A percentile compares a stretch with the other conserved stretches of the same genome.
phyloP scores from a whole-genome alignment of 1,140 invertebrate genomes.

The Scylla paramamosain region DNA sequence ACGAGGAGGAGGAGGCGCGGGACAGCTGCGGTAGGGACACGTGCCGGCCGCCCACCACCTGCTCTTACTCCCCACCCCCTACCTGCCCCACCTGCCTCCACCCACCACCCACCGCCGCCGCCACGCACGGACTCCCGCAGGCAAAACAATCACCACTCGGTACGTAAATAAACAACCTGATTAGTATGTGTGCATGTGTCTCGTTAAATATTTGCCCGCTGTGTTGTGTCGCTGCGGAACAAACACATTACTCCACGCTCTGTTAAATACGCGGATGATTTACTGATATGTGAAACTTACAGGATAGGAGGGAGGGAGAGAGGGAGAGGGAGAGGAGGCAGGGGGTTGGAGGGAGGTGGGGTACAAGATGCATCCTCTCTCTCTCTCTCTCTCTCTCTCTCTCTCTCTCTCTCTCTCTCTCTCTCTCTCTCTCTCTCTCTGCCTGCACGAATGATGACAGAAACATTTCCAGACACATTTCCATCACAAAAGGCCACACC shows the following conservation, averaged over 20 bases:
- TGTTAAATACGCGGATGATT: neutral
- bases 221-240: neutral
- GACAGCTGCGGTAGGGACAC: constrained; percentile 14
- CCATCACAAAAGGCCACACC: too few relatives aligned
- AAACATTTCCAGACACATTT: too few relatives aligned
- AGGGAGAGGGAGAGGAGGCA: neutral
- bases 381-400: too few relatives aligned
- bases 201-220: neutral
- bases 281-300: neutral
- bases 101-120: neutral
- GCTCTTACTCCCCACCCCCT: neutral
- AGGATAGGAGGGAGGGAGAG: neutral
- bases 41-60: neutral
- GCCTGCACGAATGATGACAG: too few relatives aligned
- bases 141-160: neutral
- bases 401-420: too few relatives aligned
- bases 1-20: neutral
- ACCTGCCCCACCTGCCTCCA: neutral
- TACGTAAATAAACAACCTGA: neutral
- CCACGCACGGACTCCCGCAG: neutral
- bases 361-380: too few relatives aligned
- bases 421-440: too few relatives aligned
- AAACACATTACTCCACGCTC: neutral
- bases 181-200: neutral
- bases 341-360: neutral